A percentile compares a stretch with the other conserved stretches of the same genome.
phyloP scores from a whole-genome alignment of 2,113 vertebrate genomes.

The Cyanoderma ruficeps region DNA sequence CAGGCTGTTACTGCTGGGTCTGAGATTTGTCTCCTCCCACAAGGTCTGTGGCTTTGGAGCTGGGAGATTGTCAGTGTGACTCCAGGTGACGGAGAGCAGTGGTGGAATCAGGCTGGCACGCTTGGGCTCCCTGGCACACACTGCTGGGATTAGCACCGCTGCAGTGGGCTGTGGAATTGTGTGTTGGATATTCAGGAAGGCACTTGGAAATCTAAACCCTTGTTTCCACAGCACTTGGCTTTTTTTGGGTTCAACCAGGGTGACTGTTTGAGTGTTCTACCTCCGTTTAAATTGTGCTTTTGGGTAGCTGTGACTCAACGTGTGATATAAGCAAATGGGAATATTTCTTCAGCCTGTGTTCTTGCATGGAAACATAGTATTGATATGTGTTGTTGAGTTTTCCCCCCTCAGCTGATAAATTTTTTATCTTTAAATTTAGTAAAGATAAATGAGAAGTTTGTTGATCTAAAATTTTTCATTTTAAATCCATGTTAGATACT shows the following conservation, averaged over 20 bases:
- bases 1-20: neutral
- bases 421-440: neutral
- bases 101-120: fast-evolving
- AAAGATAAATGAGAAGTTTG: neutral
- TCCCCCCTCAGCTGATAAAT: neutral
- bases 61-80: neutral
- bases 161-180: neutral
- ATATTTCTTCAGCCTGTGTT: neutral
- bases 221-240: neutral
- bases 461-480: neutral
- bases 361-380: neutral
- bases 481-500: neutral
- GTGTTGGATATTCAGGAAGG: neutral
- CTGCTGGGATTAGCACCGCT: neutral
- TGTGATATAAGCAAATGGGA: neutral
- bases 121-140: neutral
- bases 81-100: neutral
- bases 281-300: neutral
- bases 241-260: neutral
- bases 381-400: neutral
- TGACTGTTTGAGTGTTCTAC: neutral
- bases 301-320: neutral
- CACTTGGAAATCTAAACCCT: neutral
- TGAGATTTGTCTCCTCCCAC: neutral
- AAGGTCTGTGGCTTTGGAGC: neutral